phyloP scores from a whole-genome alignment of 2,888 invertebrate species.

The Galeruca laticollis region DNA sequence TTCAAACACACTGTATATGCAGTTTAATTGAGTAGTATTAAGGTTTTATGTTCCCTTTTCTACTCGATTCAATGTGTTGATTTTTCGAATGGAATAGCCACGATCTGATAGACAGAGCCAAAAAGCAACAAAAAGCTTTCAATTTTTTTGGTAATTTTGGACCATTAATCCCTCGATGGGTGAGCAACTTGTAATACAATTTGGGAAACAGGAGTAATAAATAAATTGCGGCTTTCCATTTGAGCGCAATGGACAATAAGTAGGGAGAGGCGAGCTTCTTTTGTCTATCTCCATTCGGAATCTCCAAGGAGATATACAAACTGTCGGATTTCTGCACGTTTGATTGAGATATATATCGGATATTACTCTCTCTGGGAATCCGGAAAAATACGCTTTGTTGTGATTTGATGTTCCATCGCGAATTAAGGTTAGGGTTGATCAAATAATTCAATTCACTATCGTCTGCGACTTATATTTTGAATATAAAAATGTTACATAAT shows the following conservation, averaged over 20 bases:
- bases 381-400: slow-evolving; percentile 48
- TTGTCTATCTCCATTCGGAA: slow-evolving; percentile 55
- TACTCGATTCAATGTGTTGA: too few species aligned
- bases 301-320: slow-evolving; percentile 57
- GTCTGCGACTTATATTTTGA: too few species aligned
- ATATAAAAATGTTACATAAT: not conserved
- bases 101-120: not conserved
- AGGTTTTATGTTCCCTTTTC: too few species aligned
- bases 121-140: slow-evolving; percentile 20
- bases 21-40: too few species aligned
- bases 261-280: slow-evolving; percentile 50
- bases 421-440: not conserved
- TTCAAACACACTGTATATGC: too few species aligned
- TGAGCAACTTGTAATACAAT: slow-evolving; percentile 46
- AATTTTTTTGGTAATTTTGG: slow-evolving; percentile 50
- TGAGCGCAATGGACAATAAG: slow-evolving; percentile 52
- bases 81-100: not conserved
- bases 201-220: slow-evolving; percentile 54
- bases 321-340: slow-evolving; percentile 58
- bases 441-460: not conserved
- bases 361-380: slow-evolving; percentile 52
- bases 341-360: slow-evolving; percentile 60
- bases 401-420: slow-evolving; percentile 43
- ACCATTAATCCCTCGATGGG: slow-evolving; percentile 50
- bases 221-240: slow-evolving; percentile 58